A percentile compares a stretch with the other conserved stretches of the same genome.
These are phyloP conservation scores for Hypena proboscidalis DNA, from an alignment of 2,888 invertebrate species.

Conservation along the genomic window DNA sequence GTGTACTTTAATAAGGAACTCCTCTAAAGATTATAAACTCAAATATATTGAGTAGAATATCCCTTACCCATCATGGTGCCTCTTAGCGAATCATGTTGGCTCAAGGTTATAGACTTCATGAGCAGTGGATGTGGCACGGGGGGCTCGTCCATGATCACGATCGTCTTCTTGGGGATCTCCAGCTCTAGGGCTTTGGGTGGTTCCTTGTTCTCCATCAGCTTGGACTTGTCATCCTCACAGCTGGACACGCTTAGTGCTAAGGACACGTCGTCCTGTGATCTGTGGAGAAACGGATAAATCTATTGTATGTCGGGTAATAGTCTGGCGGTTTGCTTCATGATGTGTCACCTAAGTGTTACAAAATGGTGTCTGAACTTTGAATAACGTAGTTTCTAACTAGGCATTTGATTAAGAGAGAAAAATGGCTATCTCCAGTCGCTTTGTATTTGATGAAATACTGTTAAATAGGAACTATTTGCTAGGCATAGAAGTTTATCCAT, in stretches of 20 bases:
- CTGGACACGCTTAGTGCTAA: constrained; percentile 80
- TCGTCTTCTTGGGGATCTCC: constrained; percentile 71
- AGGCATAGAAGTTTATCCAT: too few species aligned
- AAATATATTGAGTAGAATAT: not conserved
- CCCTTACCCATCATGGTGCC: constrained; percentile 78
- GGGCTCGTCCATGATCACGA: constrained; percentile 75
- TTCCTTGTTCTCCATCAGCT: constrained; percentile 66
- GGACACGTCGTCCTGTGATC: constrained; percentile 82
- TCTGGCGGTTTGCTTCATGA: too few species aligned
- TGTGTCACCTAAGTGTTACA: too few species aligned
- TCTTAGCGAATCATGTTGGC: constrained; percentile 74
- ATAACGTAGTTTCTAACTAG: too few species aligned
- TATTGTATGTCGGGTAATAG: too few species aligned
- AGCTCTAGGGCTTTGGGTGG: constrained; percentile 46
- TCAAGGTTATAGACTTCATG: constrained; percentile 78
- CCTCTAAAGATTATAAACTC: too few species aligned
- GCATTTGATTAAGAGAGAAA: too few species aligned
- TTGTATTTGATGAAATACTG: too few species aligned
- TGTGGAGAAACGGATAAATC: constrained; percentile 30
- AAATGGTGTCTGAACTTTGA: too few species aligned
- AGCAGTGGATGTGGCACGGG: constrained; percentile 76
- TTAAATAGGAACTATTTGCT: too few species aligned
- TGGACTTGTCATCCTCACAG: constrained; percentile 80
- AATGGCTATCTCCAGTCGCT: too few species aligned
- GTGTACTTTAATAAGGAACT: too few species aligned